phyloP scores from a whole-genome alignment of 2,797 vertebrate genomes.

The Falco columbarius region DNA sequence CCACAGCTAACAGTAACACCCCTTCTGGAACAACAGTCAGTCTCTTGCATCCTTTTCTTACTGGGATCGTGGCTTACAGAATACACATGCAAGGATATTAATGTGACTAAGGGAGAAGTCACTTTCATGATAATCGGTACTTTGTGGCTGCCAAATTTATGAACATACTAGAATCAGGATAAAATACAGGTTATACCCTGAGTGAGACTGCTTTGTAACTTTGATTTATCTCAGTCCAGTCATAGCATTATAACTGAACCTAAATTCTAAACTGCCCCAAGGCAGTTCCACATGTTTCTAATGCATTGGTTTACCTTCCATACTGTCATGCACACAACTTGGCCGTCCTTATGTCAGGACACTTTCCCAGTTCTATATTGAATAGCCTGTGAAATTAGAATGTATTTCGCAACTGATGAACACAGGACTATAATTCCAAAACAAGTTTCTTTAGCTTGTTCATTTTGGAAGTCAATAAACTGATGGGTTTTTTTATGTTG shows the following conservation, averaged over 20 bases:
- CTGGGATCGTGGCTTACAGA: neutral
- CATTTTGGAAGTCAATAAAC: neutral
- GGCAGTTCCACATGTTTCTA: neutral
- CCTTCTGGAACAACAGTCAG: neutral
- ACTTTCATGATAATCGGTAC: rapidly evolving
- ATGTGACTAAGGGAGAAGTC: neutral
- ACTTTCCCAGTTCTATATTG: neutral
- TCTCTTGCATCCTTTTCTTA: neutral
- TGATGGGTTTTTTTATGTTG: neutral
- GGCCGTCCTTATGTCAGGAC: neutral
- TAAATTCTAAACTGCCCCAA: neutral
- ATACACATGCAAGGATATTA: neutral
- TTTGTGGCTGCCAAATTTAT: neutral
- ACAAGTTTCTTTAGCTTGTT: neutral
- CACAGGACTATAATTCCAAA: neutral
- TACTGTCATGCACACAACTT: neutral
- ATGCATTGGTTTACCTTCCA: neutral
- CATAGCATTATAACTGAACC: neutral
- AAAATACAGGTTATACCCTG: neutral
- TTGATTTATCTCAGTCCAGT: neutral
- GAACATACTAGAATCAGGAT: neutral
- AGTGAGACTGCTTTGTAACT: neutral
- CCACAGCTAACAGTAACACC: neutral
- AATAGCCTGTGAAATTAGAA: neutral
- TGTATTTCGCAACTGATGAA: neutral